Conservation (phyloP, 2,888 invertebrate species). For the Laothoe populi region DNA sequence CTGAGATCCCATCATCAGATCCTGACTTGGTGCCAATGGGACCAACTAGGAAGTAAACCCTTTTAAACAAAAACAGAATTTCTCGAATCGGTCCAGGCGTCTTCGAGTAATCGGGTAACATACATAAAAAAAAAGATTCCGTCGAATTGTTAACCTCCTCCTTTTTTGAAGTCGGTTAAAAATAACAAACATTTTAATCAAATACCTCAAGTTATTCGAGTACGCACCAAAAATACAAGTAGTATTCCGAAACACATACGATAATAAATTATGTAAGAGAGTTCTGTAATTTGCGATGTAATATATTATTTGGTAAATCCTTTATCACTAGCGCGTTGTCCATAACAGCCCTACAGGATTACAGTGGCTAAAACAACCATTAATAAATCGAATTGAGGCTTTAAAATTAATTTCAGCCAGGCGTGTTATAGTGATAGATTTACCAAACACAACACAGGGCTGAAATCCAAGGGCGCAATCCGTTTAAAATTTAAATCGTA, state of each 20-base stretch:
- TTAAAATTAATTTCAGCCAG: conserved; percentile 62
- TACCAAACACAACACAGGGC: conserved; percentile 75
- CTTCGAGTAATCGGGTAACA: too few relatives aligned
- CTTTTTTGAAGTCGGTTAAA: too few relatives aligned
- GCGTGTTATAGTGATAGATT: conserved; percentile 75
- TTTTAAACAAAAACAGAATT: too few relatives aligned
- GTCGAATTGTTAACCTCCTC: too few relatives aligned
- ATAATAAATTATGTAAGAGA: background rate
- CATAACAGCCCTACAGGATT: conserved; percentile 54
- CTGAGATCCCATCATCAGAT: too few relatives aligned
- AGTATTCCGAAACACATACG: background rate
- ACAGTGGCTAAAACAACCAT: conserved; percentile 67
- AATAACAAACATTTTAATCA: too few relatives aligned
- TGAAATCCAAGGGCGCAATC: conserved; percentile 82
- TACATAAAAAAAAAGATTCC: too few relatives aligned
- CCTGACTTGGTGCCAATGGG: too few relatives aligned
- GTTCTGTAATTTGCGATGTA: conserved; percentile 46
- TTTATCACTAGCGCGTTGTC: conserved; percentile 60
- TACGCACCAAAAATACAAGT: background rate
- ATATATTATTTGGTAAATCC: conserved; percentile 59
- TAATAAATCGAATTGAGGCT: conserved; percentile 69
- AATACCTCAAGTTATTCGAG: background rate
- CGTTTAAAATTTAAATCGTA: conserved; percentile 84
- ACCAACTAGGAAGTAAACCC: too few relatives aligned
- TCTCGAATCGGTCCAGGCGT: too few relatives aligned